Evolutionary conservation across 92 coral and sea anemone genomes (phyloP).

Genomic region (Scolanthus callimorphus): DNA sequence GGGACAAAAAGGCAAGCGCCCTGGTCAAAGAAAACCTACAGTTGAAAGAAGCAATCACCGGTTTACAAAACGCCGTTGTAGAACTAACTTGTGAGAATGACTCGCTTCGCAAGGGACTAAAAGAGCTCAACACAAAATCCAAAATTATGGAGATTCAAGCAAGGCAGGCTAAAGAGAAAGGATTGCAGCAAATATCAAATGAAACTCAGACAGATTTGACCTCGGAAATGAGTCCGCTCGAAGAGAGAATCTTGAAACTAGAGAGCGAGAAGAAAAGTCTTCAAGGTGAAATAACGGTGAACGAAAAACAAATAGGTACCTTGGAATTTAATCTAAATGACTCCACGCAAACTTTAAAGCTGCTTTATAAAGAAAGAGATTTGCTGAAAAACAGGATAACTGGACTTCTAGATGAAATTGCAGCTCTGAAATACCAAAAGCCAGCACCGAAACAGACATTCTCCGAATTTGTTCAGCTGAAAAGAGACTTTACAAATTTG

Average conservation of each 20-base stretch:
- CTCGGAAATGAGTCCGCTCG: conserved; percentile 26
- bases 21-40: conserved; percentile 29
- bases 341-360: conserved; percentile 58
- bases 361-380: conserved; percentile 77
- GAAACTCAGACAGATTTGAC: conserved; percentile 5
- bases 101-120: conserved; percentile 47
- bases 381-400: conserved; percentile 71
- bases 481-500: conserved; percentile 56
- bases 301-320: conserved; percentile 30
- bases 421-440: conserved; percentile 36
- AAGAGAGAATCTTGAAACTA: conserved; percentile 26
- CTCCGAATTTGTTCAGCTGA: conserved; percentile 71
- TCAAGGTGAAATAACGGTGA: conserved; percentile 32
- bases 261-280: conserved; percentile 31
- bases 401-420: conserved; percentile 56
- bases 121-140: conserved; percentile 32
- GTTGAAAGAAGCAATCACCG: conserved; percentile 36
- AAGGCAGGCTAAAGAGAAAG: conserved; percentile 31
- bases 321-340: conserved; percentile 65
- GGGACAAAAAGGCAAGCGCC: background rate
- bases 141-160: conserved; percentile 53
- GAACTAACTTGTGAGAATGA: conserved; percentile 54
- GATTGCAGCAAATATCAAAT: conserved; percentile 7
- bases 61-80: conserved; percentile 38
- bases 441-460: conserved; percentile 51